Evolutionary conservation across 2,888 invertebrate species (phyloP).

Genomic region (Nowickia ferox): DNA sequence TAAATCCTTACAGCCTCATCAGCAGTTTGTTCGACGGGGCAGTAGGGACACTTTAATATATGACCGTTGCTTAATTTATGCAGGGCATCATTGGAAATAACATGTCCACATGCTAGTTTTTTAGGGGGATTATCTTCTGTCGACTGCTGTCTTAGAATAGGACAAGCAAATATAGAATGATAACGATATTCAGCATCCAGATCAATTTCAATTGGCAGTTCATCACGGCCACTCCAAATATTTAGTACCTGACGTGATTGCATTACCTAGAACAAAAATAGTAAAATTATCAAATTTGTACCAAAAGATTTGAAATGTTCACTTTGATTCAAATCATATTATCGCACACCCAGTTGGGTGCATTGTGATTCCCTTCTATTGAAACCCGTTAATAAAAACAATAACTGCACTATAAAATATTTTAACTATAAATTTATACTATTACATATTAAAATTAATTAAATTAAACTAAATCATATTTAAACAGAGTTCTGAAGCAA

Average conservation of each 20-base stretch:
- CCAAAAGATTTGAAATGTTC: no score
- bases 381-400: no score
- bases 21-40: conserved; percentile 97
- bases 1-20: conserved; percentile 95
- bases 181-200: conserved; percentile 95
- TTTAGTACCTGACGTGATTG: conserved; percentile 94
- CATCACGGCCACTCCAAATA: conserved; percentile 97
- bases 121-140: conserved; percentile 98
- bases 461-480: no score
- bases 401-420: no score
- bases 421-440: no score
- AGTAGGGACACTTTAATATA: conserved; percentile 99
- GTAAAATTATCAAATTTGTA: not conserved
- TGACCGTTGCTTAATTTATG: conserved; percentile 96
- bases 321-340: no score
- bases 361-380: no score
- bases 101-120: conserved; percentile 98
- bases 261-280: conserved; percentile 86
- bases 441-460: no score
- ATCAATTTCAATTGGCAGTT: conserved; percentile 98
- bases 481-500: not conserved
- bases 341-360: no score
- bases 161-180: conserved; percentile 99
- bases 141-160: conserved; percentile 97
- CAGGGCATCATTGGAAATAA: conserved; percentile 98